Base-by-base conservation (phyloP, 2,797 vertebrate genomes). In the Rhinella marina region DNA sequence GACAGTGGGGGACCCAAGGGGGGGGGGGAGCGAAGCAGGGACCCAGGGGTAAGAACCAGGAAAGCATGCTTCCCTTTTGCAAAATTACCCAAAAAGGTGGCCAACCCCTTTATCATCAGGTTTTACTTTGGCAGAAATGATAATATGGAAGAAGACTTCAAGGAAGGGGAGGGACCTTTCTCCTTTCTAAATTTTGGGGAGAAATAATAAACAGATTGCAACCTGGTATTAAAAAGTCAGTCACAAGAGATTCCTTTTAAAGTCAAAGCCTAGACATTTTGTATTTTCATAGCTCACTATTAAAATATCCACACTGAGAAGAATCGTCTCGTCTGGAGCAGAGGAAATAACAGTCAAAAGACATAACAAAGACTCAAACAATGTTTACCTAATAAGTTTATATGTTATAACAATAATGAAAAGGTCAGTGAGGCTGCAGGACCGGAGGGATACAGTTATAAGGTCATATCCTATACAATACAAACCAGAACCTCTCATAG, bases 321-420 rank as follows among this genome's bases (percentile, higher is more conserved):
- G 27, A 62, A 64, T n/a, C 48, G 79, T 25, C 50, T 17, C 17
- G 80, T 66, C 80, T 81, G 80, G 25, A n/a, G 61, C 23, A 64
- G 59, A 64, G 80, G 61, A 81, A 81, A 66, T 25, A 81, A 50
- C 62, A 50, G 32, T 52, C 32, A 9, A 8, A 5, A 50, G 23
- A 41, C 78, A 81, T 32, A 81, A 81, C 78, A 81, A 81, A 14
- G 79, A 80, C 76, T 77, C 19, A 8, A 19, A 27, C 14, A 21
- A 56, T 27, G 25, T 79, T 25, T 57, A 77, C 7, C 7, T 12
- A 25, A 14, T 21, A 56, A 14, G 21, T 78, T 17, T 27, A 59
- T 54, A 57, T 41, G 41, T 79, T 12, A 8, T 19, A 13, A 25
- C 25, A 56, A 61, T 81, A 81, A 61, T 16, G 25, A 41, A 52